These are phyloP conservation scores for Pycnonotus jocosus DNA, from an alignment of 2,113 vertebrate genomes.

Conservation along the genomic window DNA sequence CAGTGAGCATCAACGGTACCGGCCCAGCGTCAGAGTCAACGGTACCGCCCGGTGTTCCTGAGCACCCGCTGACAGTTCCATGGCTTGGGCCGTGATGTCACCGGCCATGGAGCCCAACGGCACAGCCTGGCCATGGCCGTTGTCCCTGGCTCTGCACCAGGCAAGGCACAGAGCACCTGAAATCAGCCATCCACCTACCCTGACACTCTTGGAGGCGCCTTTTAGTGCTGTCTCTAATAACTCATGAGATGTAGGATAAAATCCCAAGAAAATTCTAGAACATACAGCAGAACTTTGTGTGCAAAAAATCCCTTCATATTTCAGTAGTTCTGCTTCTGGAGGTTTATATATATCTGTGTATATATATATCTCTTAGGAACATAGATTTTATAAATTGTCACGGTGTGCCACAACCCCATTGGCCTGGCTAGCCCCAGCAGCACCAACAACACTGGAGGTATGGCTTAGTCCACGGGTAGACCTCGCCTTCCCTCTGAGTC, in stretches of 20 bases:
- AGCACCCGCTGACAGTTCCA: background rate
- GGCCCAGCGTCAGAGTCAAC: no score
- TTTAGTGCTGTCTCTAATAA: background rate
- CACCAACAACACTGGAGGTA: no score
- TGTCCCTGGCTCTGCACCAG: no score
- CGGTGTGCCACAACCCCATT: no score
- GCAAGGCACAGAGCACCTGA: no score
- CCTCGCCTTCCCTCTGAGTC: no score
- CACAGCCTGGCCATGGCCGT: accelerated
- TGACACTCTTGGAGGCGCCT: background rate
- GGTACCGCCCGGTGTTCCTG: background rate
- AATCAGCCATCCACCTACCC: accelerated
- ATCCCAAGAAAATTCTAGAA: background rate
- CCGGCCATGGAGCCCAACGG: background rate
- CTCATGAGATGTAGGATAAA: background rate
- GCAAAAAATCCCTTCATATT: background rate
- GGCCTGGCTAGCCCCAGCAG: no score
- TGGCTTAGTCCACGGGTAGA: no score
- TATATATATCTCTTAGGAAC: background rate
- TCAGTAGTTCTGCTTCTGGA: background rate
- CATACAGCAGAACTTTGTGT: background rate
- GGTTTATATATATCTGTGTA: background rate
- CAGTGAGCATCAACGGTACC: accelerated
- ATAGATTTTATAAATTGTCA: no score
- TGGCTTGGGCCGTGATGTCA: background rate